Percentiles rank a stretch among this genome's conserved stretches.
Evolutionary conservation across 2,113 vertebrate genomes (phyloP).

Genomic region (Nycticryphes semicollaris): DNA sequence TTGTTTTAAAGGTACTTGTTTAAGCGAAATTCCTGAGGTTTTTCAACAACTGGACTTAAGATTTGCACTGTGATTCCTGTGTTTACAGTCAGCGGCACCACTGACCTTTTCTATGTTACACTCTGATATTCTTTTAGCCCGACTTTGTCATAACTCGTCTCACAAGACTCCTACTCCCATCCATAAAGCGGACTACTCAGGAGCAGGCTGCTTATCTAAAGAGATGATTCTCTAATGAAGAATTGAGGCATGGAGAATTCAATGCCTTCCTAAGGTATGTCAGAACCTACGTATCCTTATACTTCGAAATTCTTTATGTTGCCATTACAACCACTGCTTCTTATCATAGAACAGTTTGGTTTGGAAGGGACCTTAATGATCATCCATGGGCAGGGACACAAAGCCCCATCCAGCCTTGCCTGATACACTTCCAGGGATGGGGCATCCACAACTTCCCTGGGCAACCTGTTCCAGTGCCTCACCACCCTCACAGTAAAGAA

Average conservation of each 20-base stretch:
- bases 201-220: background rate
- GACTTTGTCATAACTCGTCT: background rate
- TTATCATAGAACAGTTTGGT: background rate
- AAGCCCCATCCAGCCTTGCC: background rate
- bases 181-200: too few species aligned
- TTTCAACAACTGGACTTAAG: background rate
- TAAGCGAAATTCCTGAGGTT: background rate
- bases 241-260: too few species aligned
- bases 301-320: background rate
- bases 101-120: background rate
- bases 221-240: background rate
- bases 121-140: background rate
- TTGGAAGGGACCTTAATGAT: background rate
- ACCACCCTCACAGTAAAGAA: background rate
- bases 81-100: background rate
- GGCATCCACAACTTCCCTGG: background rate
- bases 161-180: background rate
- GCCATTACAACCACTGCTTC: background rate
- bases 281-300: accelerated
- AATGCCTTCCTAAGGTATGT: too few species aligned
- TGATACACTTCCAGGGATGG: background rate
- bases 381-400: background rate
- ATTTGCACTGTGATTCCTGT: background rate
- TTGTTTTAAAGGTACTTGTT: background rate
- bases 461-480: background rate